A percentile compares a stretch with the other conserved stretches of the same genome.
These are phyloP conservation scores for Ciconia boyciana DNA, from an alignment of 2,113 vertebrate genomes.

Conservation along the genomic window DNA sequence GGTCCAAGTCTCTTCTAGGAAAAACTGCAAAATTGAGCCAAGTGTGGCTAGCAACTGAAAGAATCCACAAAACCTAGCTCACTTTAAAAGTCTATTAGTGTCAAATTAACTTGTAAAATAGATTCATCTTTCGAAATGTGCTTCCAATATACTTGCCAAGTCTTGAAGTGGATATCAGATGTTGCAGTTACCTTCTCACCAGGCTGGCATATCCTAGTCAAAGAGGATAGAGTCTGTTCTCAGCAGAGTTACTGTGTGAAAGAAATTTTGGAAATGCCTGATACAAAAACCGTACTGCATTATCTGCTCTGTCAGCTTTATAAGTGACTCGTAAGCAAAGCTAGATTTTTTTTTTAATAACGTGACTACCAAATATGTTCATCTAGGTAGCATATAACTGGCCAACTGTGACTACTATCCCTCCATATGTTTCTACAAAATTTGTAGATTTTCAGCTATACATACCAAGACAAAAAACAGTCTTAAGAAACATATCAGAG, in stretches of 20 bases:
- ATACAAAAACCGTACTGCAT: background rate
- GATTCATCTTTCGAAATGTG: background rate
- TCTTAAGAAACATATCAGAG: background rate
- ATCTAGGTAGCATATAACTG: constrained; percentile 54
- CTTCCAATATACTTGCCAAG: background rate
- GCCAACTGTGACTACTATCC: constrained; percentile 45
- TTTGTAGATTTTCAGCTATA: constrained; percentile 20
- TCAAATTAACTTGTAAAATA: constrained; percentile 12
- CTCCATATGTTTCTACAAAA: background rate
- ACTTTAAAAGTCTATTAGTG: background rate
- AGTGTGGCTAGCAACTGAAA: background rate
- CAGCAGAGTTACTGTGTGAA: background rate
- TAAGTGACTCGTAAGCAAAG: background rate
- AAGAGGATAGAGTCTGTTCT: background rate
- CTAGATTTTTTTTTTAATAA: background rate
- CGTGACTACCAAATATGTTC: constrained; percentile 31
- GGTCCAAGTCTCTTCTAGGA: constrained; percentile 24
- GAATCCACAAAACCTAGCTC: constrained; percentile 5
- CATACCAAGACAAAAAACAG: background rate
- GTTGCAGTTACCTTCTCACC: background rate
- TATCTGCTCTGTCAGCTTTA: constrained; percentile 17
- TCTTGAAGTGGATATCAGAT: background rate
- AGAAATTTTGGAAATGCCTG: background rate
- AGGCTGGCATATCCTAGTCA: background rate
- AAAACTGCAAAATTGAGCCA: constrained; percentile 7